Conservation (phyloP, 2,888 invertebrate genomes). For the Pyralis farinalis region DNA sequence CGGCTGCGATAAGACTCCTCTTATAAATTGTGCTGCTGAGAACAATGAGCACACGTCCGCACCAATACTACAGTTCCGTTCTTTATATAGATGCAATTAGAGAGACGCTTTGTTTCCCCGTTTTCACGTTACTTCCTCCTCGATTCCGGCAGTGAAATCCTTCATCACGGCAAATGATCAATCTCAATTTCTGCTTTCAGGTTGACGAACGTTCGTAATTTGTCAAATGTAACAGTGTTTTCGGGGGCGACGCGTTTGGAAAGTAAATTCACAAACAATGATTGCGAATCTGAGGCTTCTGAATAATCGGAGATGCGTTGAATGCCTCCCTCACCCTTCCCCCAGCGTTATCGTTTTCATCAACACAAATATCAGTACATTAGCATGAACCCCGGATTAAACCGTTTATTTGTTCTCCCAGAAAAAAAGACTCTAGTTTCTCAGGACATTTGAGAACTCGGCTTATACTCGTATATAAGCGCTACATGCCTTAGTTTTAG, state of each 20-base stretch:
- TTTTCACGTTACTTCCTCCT: slow-evolving; percentile 35
- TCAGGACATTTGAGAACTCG: no score
- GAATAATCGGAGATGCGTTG: slow-evolving; percentile 32
- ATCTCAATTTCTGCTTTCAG: slow-evolving; percentile 41
- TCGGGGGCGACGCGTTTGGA: slow-evolving; percentile 32
- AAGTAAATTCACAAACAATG: slow-evolving; percentile 32
- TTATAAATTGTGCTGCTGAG: slow-evolving; percentile 32
- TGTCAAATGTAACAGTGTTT: slow-evolving; percentile 38
- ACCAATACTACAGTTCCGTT: slow-evolving; percentile 36
- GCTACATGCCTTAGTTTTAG: no score
- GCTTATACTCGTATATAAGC: no score
- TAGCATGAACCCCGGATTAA: slow-evolving; percentile 25
- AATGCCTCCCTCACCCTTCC: slow-evolving; percentile 27
- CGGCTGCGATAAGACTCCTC: slow-evolving; percentile 44
- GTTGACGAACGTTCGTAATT: slow-evolving; percentile 37
- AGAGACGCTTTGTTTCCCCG: slow-evolving; percentile 48
- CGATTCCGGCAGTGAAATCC: slow-evolving; percentile 44
- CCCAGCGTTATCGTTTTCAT: slow-evolving; percentile 36
- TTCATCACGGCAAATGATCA: slow-evolving; percentile 45
- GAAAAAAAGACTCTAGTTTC: slow-evolving; percentile 30
- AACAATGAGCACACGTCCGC: slow-evolving; percentile 47
- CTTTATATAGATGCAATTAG: slow-evolving; percentile 51
- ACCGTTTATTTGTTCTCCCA: slow-evolving; percentile 32
- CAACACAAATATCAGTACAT: slow-evolving; percentile 31
- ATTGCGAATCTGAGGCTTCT: slow-evolving; percentile 36